Base-by-base conservation (phyloP, 1,140 invertebrate genomes). In the Mycetomoellerius zeteki region DNA sequence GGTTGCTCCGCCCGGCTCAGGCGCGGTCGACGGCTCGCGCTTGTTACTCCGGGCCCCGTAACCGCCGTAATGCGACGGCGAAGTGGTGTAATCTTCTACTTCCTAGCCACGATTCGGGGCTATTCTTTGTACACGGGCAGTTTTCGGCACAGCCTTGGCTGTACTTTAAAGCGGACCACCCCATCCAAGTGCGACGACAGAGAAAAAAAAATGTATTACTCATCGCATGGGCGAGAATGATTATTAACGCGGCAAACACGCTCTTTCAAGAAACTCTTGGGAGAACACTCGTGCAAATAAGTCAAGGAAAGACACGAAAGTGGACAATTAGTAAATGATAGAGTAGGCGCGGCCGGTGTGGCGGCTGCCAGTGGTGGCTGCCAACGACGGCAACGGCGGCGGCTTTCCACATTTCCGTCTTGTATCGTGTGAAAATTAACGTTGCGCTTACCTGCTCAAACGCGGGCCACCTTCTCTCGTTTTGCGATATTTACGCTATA, bases 391-490 rank as follows among this genome's bases (percentile, higher is more conserved):
- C 16, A 3, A 47, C 77, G 2, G 19, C 16, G 16, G 37, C 65
- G 21, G 33, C 37, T 43, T 33, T 7, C 24, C 69, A 71, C 54
- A 60, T 50, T 37, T n/a, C n/a, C 16, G 24, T 27, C 47, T 60
- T 19, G 67, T 10, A 21, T 60, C 54, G 24, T 69, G 80, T 14
- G 43, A 67, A 76, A 86, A 75, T 86, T 58, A 71, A 78, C 72
- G 76, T 84, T 30, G 54, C 58, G 87, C 92, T 84, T 92, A 94
- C 93, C 92, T 93, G 87, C 50, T 60, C 80, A 82, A 43, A 88
- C 14, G 77, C 62, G 80, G 24, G 27, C 6, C 21, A 76, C 65
- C 78, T 65, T 81, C 65, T 78, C 71, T 78, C 8, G 78, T 60
- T 71, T 87, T 69, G 72, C 73, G 84, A 91, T 73, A 86, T 78